These are phyloP conservation scores for Sminthurinus aureus DNA, from an alignment of 2,888 invertebrate genomes.

Conservation along the genomic window DNA sequence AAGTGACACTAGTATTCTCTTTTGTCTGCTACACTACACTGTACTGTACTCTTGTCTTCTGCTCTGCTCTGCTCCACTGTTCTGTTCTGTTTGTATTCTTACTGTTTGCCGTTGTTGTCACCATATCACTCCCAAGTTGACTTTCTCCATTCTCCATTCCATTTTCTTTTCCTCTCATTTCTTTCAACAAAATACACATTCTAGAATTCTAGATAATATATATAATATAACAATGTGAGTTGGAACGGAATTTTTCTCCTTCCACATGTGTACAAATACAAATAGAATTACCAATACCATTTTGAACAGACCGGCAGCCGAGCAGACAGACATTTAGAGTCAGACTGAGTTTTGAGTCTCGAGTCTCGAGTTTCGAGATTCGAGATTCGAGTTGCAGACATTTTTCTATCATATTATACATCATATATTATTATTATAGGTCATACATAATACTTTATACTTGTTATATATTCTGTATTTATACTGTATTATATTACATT, in stretches of 20 bases:
- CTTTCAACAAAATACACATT: conserved; percentile 18
- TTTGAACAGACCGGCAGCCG: too few species aligned
- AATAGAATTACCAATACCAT: too few species aligned
- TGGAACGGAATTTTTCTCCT: not conserved
- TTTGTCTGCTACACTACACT: not conserved
- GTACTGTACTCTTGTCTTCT: conserved; percentile 1
- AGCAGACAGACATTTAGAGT: too few species aligned
- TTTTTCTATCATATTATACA: too few species aligned
- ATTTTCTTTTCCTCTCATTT: not conserved
- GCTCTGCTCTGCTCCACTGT: not conserved
- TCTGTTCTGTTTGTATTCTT: not conserved
- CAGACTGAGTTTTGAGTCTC: too few species aligned
- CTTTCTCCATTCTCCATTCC: conserved; percentile 25
- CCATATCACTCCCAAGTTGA: not conserved
- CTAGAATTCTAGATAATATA: not conserved
- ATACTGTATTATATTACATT: too few species aligned
- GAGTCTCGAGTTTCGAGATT: too few species aligned
- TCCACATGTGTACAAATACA: too few species aligned
- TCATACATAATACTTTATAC: too few species aligned
- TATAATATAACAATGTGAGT: not conserved
- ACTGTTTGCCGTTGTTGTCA: not conserved
- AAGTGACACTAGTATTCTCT: conserved; percentile 43
- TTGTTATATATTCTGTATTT: too few species aligned
- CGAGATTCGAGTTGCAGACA: too few species aligned
- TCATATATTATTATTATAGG: too few species aligned